Evolutionary conservation across 2,888 invertebrate genomes (phyloP).

Genomic region (Periphyllus acericola): DNA sequence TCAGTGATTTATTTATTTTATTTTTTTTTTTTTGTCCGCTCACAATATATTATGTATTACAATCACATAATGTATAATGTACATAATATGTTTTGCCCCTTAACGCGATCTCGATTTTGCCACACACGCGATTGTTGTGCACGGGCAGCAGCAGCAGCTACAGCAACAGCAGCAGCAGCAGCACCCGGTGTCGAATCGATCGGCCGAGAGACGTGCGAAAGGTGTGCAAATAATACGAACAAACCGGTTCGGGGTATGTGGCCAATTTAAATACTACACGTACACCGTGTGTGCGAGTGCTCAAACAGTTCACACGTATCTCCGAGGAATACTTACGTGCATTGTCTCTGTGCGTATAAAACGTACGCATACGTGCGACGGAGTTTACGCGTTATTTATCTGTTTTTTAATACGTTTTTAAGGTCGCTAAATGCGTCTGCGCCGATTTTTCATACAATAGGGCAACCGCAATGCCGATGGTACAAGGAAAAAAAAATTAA

Average conservation of each 20-base stretch:
- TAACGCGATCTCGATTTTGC: conserved; percentile 23
- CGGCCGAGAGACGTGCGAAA: conserved; percentile 39
- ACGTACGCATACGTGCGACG: not conserved
- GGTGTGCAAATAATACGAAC: conserved; percentile 57
- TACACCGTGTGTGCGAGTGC: not conserved
- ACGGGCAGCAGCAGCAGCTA: not conserved
- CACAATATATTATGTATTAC: not conserved
- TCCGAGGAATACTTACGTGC: not conserved
- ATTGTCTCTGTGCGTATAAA: conserved; percentile 1
- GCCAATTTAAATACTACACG: conserved; percentile 37
- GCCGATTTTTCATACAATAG: not conserved
- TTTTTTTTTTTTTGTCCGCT: conserved; percentile 12
- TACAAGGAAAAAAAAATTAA: not conserved
- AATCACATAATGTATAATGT: not conserved
- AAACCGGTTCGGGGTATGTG: conserved; percentile 49
- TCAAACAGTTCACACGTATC: conserved; percentile 30
- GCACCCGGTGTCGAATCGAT: conserved; percentile 56
- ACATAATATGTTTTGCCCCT: conserved; percentile 24
- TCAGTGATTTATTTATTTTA: conserved; percentile 7
- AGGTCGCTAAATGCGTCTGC: not conserved
- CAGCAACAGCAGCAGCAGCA: not conserved
- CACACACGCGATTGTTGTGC: conserved; percentile 17
- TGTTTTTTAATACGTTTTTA: not conserved
- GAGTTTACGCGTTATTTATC: not conserved
- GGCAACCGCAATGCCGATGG: not conserved